Evolutionary conservation across 2,888 invertebrate genomes (phyloP), one percentile per base, ranked within the genome.

Genomic region (Rotaria macrura): DNA sequence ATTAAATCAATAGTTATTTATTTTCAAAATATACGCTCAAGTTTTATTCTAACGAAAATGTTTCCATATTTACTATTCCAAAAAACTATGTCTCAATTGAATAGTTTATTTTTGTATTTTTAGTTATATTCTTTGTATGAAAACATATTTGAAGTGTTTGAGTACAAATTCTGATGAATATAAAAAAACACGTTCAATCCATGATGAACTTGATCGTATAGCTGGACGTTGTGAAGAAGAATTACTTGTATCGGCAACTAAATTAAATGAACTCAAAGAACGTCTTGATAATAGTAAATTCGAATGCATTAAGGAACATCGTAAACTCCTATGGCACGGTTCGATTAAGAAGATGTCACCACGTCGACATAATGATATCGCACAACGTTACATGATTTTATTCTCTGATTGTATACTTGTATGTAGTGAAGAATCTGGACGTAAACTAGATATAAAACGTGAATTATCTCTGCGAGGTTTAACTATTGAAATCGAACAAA

Each of bases 391-490:
- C n/a, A n/a, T 79, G 25, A 79, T 79, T 14, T 40, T 79, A 79
- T 79, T 79, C 43, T 79, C 79, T 12, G 79, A 79, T 79, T 79
- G 79, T 79, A 79, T 79, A n/a, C 79, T 79, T 43, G 79, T 43
- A 25, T 79, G 79, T 43, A 25, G 12, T n/a, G 79, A 79, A 40
- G 43, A 43, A 79, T 79, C 79, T 3, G 43, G 43, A 79, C 40
- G 43, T n/a, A 79, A 79, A 79, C 79, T 79, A 2, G 79, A 79
- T 14, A n/a, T 79, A 43, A 79, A 79, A 43, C 40, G 43, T 14
- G 79, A 79, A 79, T 79, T 79, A 79, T 43, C 79, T 25, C 25
- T 79, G 43, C 43, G n/a, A 79, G 43, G 14, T 79, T 43, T 79
- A 43, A 79, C 79, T 0, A 12, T 79, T n/a, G 79, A 79, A n/a